A percentile compares a stretch with the other conserved stretches of the same genome.
Evolutionary conservation across 1,140 invertebrate species (phyloP).

Genomic region (Gryllus bimaculatus): DNA sequence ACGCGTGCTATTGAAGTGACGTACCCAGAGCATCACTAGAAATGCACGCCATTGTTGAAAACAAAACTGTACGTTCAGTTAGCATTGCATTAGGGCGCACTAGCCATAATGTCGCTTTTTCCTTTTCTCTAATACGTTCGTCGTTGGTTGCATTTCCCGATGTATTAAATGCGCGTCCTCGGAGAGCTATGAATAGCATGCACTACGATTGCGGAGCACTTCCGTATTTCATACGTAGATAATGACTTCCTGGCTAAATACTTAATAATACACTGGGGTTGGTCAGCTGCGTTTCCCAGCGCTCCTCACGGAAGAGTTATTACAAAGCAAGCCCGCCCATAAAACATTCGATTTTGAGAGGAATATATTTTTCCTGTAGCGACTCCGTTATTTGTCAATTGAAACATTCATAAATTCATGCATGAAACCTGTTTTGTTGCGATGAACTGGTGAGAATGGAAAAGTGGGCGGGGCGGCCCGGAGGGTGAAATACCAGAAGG

Average conservation of each 20-base stretch:
- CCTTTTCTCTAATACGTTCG: no score
- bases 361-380: background rate
- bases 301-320: background rate
- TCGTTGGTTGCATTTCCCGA: no score
- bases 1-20: no score
- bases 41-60: no score
- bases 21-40: no score
- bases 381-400: background rate
- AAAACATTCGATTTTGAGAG: background rate
- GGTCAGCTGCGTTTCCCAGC: background rate
- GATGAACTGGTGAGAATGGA: background rate
- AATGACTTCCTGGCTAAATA: background rate
- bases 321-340: background rate
- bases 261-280: background rate
- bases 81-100: no score
- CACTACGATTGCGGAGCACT: no score
- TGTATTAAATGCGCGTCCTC: no score
- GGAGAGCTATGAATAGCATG: no score
- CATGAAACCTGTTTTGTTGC: background rate
- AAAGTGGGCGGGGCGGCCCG: background rate
- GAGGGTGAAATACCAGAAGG: background rate
- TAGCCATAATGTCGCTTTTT: no score
- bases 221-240: background rate
- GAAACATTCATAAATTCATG: conserved; percentile 5
- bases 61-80: no score